A percentile compares a stretch with the other conserved stretches of the same genome.
These are phyloP conservation scores for Ochropleura plecta DNA, from an alignment of 2,888 invertebrate genomes.

Conservation along the genomic window DNA sequence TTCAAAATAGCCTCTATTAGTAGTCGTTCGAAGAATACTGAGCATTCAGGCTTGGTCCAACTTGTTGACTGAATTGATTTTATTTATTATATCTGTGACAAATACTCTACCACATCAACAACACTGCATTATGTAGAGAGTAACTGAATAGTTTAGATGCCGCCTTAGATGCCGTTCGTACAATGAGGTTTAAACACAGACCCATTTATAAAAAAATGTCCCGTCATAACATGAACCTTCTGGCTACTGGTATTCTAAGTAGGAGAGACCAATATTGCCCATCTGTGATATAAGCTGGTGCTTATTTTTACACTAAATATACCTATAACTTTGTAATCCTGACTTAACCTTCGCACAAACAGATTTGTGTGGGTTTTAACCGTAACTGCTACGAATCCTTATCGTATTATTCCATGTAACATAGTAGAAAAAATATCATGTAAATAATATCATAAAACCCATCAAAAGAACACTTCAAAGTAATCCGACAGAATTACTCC, in stretches of 20 bases:
- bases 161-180: too few relatives aligned
- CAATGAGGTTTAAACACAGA: neutral
- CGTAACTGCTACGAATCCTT: neutral
- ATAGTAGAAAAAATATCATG: neutral
- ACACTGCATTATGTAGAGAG: neutral
- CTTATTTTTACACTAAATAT: neutral
- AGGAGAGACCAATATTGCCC: neutral
- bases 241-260: neutral
- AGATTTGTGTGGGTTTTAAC: neutral
- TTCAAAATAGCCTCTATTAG: neutral
- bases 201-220: neutral
- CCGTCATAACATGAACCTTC: neutral
- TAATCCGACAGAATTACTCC: slow-evolving; percentile 20
- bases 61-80: neutral
- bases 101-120: neutral
- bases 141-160: neutral
- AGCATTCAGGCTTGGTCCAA: neutral
- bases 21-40: neutral
- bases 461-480: slow-evolving; percentile 10
- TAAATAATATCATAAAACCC: neutral
- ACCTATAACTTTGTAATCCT: neutral
- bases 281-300: neutral
- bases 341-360: neutral
- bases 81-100: neutral
- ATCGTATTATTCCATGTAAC: neutral